A percentile compares a stretch with the other conserved stretches of the same genome.
Evolutionary conservation across 1,140 invertebrate genomes (phyloP).

Genomic region (Drosophila littoralis): DNA sequence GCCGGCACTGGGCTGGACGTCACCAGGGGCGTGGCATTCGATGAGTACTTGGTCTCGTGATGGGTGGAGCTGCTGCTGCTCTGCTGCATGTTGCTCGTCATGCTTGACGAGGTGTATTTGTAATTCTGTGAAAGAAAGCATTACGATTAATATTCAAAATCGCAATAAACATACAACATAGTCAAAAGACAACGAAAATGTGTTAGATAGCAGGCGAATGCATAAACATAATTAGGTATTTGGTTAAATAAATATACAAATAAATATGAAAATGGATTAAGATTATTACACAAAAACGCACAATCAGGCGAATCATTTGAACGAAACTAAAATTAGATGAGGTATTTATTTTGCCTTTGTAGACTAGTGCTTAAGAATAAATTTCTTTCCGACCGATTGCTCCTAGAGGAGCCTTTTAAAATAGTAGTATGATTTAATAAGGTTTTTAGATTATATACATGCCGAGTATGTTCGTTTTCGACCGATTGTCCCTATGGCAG

Average conservation of each 20-base stretch:
- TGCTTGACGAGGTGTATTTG: slow-evolving; percentile 64
- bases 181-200: slow-evolving; percentile 11
- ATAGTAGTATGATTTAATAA: no score
- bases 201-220: slow-evolving; percentile 51
- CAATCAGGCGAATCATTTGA: background rate
- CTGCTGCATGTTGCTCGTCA: slow-evolving; percentile 81
- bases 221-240: background rate
- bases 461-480: no score
- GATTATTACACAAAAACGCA: background rate
- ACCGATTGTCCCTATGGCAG: no score
- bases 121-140: slow-evolving; percentile 56
- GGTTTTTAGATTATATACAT: no score
- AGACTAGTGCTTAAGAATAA: no score
- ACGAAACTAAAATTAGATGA: no score
- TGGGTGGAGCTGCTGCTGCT: slow-evolving; percentile 66
- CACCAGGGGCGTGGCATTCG: slow-evolving; percentile 78
- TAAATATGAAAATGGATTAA: background rate
- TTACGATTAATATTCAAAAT: background rate
- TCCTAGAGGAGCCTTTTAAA: no score
- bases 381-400: no score
- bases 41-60: slow-evolving; percentile 84
- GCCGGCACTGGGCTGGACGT: slow-evolving; percentile 85
- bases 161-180: background rate
- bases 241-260: background rate
- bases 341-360: no score